Evolutionary conservation across 2,113 vertebrate species (phyloP).

Genomic region (Meriones unguiculatus): DNA sequence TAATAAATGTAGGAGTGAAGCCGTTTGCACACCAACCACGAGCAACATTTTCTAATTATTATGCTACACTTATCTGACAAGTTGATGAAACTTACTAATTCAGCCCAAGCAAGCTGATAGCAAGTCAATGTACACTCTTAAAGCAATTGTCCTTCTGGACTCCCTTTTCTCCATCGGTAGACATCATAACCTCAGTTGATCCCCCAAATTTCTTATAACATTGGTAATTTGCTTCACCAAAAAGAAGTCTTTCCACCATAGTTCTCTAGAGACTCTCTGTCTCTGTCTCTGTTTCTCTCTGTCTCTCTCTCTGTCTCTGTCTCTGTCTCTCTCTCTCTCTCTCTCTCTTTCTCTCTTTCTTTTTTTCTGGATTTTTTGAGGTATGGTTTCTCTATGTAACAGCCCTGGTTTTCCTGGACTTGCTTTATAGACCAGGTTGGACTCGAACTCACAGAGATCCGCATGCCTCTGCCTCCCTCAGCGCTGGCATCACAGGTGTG

Average conservation of each 20-base stretch:
- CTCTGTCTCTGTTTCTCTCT: too few species aligned
- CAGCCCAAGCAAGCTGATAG: not conserved
- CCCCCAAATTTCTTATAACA: not conserved
- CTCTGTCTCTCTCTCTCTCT: too few species aligned
- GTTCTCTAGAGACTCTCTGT: not conserved
- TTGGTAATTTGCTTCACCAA: not conserved
- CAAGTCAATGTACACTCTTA: not conserved
- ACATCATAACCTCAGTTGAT: not conserved
- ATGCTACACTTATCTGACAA: not conserved
- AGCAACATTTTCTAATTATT: not conserved
- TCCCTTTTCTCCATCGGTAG: not conserved
- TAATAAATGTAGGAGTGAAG: not conserved
- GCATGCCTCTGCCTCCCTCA: too few species aligned
- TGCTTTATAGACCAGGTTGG: too few species aligned
- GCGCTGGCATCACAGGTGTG: too few species aligned
- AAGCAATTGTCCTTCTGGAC: not conserved
- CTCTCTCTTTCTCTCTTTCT: too few species aligned
- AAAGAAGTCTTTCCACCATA: not conserved
- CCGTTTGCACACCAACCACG: not conserved
- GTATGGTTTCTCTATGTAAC: too few species aligned
- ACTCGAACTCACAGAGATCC: too few species aligned
- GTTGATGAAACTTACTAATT: not conserved
- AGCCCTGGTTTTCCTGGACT: too few species aligned
- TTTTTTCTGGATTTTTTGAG: too few species aligned
- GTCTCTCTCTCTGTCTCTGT: too few species aligned